phyloP scores from a whole-genome alignment of 2,888 invertebrate species.

The Agrochola lychnidis region DNA sequence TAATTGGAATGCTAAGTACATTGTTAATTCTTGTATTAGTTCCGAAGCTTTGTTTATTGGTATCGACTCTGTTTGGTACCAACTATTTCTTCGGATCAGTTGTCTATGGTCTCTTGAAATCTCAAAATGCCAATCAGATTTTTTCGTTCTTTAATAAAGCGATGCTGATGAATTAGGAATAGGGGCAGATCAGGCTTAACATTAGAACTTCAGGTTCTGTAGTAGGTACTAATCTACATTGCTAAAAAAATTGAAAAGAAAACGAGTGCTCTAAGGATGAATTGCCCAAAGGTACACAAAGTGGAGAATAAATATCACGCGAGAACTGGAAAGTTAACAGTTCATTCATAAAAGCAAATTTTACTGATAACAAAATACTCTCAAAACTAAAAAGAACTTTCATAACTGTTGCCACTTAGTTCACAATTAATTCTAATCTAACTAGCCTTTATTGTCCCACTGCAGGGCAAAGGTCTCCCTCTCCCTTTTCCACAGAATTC shows the following conservation, averaged over 20 bases:
- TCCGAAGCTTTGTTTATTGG: constrained; percentile 15
- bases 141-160: background rate
- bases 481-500: no score
- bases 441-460: no score
- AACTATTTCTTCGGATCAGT: background rate
- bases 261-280: no score
- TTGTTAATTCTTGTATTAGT: constrained; percentile 27
- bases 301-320: background rate
- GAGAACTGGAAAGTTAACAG: background rate
- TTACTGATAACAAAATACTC: background rate
- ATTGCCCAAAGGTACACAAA: background rate
- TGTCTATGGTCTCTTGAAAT: background rate
- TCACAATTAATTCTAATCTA: background rate
- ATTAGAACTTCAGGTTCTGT: constrained; percentile 25
- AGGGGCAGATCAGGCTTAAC: constrained; percentile 37
- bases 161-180: constrained; percentile 30
- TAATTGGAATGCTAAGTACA: constrained; percentile 44
- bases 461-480: no score
- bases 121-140: background rate
- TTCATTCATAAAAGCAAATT: background rate
- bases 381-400: constrained; percentile 12
- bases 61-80: no score
- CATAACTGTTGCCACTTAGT: constrained; percentile 10
- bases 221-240: background rate
- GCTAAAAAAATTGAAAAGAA: constrained; percentile 19